Conservation (phyloP, 1,140 invertebrate species). For the Adoxophyes honmai region DNA sequence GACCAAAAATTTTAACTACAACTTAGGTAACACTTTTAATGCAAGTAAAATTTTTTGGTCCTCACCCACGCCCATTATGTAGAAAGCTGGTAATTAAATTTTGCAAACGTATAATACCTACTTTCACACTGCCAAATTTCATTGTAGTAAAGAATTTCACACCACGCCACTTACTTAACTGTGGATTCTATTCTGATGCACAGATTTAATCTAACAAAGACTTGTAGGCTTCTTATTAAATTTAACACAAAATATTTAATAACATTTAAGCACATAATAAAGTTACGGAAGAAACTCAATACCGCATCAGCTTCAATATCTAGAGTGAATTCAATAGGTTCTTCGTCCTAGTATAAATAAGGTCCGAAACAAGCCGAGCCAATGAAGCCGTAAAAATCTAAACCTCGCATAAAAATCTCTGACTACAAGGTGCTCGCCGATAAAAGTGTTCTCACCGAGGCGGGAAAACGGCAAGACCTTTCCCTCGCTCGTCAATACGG, state of each 20-base stretch:
- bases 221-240: no score
- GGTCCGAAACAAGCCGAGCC: conserved; percentile 3
- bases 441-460: conserved; percentile 34
- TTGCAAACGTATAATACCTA: conserved; percentile 58
- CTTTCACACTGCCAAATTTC: conserved; percentile 60
- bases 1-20: no score
- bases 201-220: no score
- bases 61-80: no score
- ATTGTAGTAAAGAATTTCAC: conserved; percentile 48
- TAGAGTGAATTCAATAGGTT: neutral
- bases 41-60: no score
- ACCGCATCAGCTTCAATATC: neutral
- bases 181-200: no score
- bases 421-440: conserved; percentile 22
- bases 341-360: conserved; percentile 14
- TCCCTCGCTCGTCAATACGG: conserved; percentile 47
- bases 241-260: no score
- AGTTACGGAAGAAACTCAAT: no score
- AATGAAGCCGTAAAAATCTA: conserved; percentile 32
- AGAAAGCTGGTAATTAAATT: conserved; percentile 59
- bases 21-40: no score
- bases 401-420: conserved; percentile 39
- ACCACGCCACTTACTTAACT: conserved; percentile 24
- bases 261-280: no score
- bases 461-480: conserved; percentile 40